Evolutionary conservation across 2,797 vertebrate species (phyloP).

Genomic region (Sebastiscus albofasciatus): DNA sequence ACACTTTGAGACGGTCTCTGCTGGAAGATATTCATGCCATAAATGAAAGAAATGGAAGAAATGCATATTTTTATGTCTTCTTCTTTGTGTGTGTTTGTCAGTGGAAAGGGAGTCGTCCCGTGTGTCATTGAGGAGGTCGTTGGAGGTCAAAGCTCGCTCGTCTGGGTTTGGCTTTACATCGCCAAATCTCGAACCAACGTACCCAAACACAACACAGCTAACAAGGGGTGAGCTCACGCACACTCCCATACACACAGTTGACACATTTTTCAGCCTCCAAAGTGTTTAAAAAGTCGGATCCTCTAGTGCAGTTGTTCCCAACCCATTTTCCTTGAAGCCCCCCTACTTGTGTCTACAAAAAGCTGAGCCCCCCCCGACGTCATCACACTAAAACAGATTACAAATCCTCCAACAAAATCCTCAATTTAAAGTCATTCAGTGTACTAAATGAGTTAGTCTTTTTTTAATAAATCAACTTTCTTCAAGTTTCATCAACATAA

Average conservation of each 20-base stretch:
- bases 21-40: neutral
- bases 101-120: conserved; percentile 78
- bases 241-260: neutral
- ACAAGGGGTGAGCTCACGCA: conserved; percentile 55
- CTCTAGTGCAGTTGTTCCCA: too few relatives aligned
- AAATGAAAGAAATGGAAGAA: neutral
- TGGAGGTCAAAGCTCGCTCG: conserved; percentile 64
- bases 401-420: too few relatives aligned
- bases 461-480: too few relatives aligned
- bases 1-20: neutral
- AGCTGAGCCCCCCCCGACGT: too few relatives aligned
- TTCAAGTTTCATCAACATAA: too few relatives aligned
- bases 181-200: conserved; percentile 28
- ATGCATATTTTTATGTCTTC: neutral
- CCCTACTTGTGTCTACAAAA: neutral
- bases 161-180: conserved; percentile 16
- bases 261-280: neutral
- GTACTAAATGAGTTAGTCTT: too few relatives aligned
- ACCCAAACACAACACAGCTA: conserved; percentile 35
- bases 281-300: neutral
- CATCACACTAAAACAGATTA: too few relatives aligned
- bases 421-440: too few relatives aligned
- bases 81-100: conserved; percentile 39
- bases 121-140: conserved; percentile 72
- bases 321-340: too few relatives aligned